Evolutionary conservation across 2,888 invertebrate species (phyloP), one percentile per base, ranked within the genome.

Genomic region (Pseudococcus viburni): DNA sequence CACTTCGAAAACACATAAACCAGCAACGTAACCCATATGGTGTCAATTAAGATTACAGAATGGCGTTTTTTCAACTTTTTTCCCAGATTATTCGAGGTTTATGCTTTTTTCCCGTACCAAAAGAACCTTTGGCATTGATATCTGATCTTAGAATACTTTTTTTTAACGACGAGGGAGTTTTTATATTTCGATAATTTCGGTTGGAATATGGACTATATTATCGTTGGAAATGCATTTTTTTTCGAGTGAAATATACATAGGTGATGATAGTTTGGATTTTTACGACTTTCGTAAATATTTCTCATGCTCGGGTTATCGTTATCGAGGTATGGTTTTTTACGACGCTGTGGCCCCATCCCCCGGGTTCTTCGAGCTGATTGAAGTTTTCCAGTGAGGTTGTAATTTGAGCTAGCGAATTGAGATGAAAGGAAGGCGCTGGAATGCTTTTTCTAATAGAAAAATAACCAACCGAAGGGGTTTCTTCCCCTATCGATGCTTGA

Each of bases 81-180:
- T 22, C 22, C 19, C 64, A 64, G 19, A 64, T 64, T 59, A 59
- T n/a, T 17, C 8, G n/a, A 55, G 9, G 4, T 59, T n/a, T 64
- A 22, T 64, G 9, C 1, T 64, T 22, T 64, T 59, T n/a, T 12
- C 4, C 4, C 15, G 48, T 51, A 42, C 42, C 12, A 55, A 55
- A 64, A 22, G 64, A 64, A 64, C 64, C 64, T 64, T 64, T 64
- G 64, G 12, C 11, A 64, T 22, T 64, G 64, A 64, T 64, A 64
- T 59, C 59, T 64, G 64, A 64, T 64, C 64, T 59, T 6, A 5
- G 12, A 59, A 12, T 51, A 1, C 48, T 55, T n/a, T n/a, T 55
- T 55, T 59, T 19, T 59, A n/a, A 19, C 19, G 8, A 64, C 64
- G 64, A 64, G 1, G 9, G 22, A 64, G 22, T 22, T 64, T 64